Conservation (phyloP, 2,113 vertebrate species). For the Siniperca chuatsi region DNA sequence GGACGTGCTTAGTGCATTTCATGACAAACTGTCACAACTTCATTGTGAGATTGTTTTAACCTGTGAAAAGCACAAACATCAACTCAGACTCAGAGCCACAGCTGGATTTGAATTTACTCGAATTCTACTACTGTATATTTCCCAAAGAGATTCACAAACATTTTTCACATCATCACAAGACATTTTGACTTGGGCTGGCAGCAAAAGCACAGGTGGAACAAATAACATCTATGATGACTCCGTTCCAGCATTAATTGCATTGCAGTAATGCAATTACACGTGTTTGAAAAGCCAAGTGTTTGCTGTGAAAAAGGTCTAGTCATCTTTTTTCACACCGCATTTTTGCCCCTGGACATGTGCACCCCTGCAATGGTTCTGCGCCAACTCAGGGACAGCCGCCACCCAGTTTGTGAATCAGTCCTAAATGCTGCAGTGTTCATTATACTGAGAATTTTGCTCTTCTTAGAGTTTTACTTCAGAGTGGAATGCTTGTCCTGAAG, state of each 20-base stretch:
- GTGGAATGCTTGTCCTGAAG: not conserved
- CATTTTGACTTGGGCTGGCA: not conserved
- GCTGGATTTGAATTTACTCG: too few relatives aligned
- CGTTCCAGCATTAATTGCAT: not conserved
- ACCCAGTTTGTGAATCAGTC: too few relatives aligned
- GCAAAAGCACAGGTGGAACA: not conserved
- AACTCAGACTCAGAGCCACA: not conserved
- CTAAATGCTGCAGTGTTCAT: too few relatives aligned
- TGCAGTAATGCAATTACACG: not conserved
- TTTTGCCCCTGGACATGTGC: too few relatives aligned
- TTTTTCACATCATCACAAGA: not conserved
- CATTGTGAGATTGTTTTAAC: not conserved
- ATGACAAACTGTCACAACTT: not conserved
- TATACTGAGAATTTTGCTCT: not conserved
- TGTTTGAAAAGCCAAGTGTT: not conserved
- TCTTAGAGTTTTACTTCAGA: not conserved
- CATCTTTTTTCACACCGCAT: too few relatives aligned
- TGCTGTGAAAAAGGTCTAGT: too few relatives aligned
- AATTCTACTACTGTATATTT: too few relatives aligned
- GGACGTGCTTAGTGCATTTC: not conserved
- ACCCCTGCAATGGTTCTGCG: not conserved
- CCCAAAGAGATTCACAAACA: not conserved
- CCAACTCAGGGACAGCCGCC: too few relatives aligned
- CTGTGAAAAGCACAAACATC: not conserved
- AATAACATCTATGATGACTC: not conserved